A percentile compares a stretch with the other conserved stretches of the same genome.
These are phyloP conservation scores for Alfaro cultratus DNA, from an alignment of 2,797 vertebrate species.

Conservation along the genomic window DNA sequence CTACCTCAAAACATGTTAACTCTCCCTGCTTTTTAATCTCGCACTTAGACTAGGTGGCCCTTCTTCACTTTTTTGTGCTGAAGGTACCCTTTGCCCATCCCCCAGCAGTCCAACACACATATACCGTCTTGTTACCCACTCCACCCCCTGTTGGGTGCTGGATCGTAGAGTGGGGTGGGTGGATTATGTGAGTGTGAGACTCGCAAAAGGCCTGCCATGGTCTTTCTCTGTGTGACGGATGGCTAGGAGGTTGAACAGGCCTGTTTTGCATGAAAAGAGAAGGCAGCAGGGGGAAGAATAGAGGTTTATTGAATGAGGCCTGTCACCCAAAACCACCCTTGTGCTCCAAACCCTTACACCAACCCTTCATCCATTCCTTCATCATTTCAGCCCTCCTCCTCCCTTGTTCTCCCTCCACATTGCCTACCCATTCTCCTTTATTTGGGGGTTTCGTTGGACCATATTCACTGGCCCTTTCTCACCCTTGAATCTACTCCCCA, in stretches of 20 bases:
- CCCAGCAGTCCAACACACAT: constrained; percentile 60
- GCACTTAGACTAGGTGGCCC: constrained; percentile 78
- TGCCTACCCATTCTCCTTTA: constrained; percentile 72
- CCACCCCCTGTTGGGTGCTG: constrained; percentile 77
- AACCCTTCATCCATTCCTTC: constrained; percentile 77
- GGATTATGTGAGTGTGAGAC: constrained; percentile 85
- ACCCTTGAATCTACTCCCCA: constrained; percentile 55
- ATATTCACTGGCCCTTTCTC: constrained; percentile 57
- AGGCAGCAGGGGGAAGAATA: constrained; percentile 77
- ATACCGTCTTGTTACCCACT: constrained; percentile 58
- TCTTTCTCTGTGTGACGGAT: constrained; percentile 88
- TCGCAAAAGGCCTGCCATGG: constrained; percentile 86
- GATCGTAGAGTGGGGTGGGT: constrained; percentile 74
- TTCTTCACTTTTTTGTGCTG: constrained; percentile 62
- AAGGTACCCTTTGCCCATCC: constrained; percentile 66
- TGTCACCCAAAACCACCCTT: constrained; percentile 80
- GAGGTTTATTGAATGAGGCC: constrained; percentile 82
- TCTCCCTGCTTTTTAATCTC: constrained; percentile 58
- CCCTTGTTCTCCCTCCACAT: constrained; percentile 55
- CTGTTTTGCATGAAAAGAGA: constrained; percentile 86
- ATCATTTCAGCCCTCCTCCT: constrained; percentile 65
- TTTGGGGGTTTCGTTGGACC: constrained; percentile 61
- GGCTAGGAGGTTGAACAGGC: constrained; percentile 82
- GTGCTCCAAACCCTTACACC: constrained; percentile 58
- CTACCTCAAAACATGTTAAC: constrained; percentile 63